Conservation (phyloP, 2,113 vertebrate genomes). For the Chionodraco myersi region DNA sequence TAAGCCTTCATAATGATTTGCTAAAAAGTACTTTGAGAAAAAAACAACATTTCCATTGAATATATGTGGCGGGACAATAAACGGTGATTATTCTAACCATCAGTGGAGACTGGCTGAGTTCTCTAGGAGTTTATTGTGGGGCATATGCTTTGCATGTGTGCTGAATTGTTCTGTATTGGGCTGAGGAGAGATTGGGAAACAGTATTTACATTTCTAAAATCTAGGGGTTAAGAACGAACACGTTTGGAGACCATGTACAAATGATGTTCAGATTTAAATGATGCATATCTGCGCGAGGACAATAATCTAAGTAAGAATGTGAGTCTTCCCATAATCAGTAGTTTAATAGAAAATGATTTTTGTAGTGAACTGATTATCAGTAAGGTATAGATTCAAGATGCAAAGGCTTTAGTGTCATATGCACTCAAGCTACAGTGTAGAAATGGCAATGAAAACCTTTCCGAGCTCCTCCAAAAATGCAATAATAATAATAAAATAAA, state of each 20-base stretch:
- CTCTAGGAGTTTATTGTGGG: not conserved
- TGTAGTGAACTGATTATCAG: not conserved
- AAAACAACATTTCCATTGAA: not conserved
- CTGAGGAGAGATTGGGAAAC: not conserved
- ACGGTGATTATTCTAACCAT: not conserved
- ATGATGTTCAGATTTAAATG: not conserved
- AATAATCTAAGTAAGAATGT: too few species aligned
- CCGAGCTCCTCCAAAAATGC: too few species aligned
- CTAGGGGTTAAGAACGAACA: too few species aligned
- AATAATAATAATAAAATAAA: too few species aligned
- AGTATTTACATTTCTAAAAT: not conserved
- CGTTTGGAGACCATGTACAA: too few species aligned
- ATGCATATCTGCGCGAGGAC: not conserved
- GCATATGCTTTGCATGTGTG: not conserved
- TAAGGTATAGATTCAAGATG: not conserved
- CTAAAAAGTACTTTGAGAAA: not conserved
- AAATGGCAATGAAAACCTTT: too few species aligned
- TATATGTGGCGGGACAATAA: not conserved
- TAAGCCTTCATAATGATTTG: not conserved
- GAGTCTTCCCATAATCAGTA: not conserved
- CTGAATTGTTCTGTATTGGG: not conserved
- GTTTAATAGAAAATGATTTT: not conserved
- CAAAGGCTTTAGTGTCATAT: too few species aligned
- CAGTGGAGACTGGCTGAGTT: not conserved
- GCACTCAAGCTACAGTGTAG: too few species aligned